Percentiles rank a stretch among this genome's conserved stretches.
Conservation (phyloP, 2,797 vertebrate genomes). For the Thripadectes ignobilis region DNA sequence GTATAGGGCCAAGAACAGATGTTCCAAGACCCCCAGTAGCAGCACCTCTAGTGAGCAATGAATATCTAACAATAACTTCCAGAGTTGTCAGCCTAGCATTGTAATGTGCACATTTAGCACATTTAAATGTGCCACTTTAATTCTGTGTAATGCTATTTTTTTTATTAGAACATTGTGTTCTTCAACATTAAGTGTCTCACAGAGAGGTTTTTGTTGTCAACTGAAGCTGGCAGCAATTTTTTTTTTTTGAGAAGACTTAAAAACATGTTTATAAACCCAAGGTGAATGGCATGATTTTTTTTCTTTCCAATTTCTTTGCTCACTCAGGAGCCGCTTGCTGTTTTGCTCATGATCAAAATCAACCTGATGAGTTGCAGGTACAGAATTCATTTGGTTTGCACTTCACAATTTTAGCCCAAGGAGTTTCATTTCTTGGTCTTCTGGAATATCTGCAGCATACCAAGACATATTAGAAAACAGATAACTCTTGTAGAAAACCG, state of each 20-base stretch:
- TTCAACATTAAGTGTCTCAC: not conserved
- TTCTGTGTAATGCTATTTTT: conserved; percentile 38
- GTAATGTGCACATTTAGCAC: conserved; percentile 43
- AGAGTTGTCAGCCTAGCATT: conserved; percentile 4
- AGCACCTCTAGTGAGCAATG: conserved; percentile 25
- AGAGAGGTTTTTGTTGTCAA: not conserved
- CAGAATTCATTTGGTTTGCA: not conserved
- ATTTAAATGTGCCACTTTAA: conserved; percentile 48
- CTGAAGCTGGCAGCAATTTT: not conserved
- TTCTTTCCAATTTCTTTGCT: not conserved
- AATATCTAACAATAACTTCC: conserved; percentile 17
- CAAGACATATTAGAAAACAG: not conserved
- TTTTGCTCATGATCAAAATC: not conserved
- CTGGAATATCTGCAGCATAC: not conserved
- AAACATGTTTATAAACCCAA: conserved; percentile 31
- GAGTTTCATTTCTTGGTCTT: not conserved
- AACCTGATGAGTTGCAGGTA: not conserved
- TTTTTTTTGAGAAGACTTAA: not conserved
- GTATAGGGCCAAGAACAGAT: conserved; percentile 14
- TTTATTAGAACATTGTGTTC: conserved; percentile 56
- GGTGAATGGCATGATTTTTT: not conserved
- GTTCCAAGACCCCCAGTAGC: conserved; percentile 13
- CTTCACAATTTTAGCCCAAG: not conserved
- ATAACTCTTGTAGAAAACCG: not conserved
- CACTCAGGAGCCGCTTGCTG: conserved; percentile 2